A percentile compares a stretch with the other conserved stretches of the same genome.
These are phyloP conservation scores for Drosophila arawakana DNA, from an alignment of 1,140 invertebrate genomes.

Conservation along the genomic window DNA sequence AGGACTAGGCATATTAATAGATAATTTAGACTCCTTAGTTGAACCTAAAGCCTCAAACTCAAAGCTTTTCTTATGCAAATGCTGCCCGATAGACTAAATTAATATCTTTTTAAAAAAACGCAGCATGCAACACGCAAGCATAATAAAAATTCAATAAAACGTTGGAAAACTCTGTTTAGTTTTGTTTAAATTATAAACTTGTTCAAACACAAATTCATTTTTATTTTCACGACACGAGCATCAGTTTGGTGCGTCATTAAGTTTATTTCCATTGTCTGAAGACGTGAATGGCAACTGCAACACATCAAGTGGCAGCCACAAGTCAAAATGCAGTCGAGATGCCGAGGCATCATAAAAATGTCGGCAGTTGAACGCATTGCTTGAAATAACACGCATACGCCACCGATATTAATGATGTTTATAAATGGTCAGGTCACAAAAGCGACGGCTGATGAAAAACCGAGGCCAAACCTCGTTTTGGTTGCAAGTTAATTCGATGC, in stretches of 20 bases:
- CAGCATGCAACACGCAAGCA: constrained; percentile 17
- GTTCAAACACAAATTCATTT: constrained; percentile 26
- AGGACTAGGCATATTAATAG: too few relatives aligned
- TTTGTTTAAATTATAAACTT: constrained; percentile 13
- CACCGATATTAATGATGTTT: constrained; percentile 24
- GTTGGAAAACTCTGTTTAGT: constrained; percentile 3
- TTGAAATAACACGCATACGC: constrained; percentile 48
- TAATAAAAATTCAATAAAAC: constrained; percentile 3
- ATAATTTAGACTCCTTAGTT: too few relatives aligned
- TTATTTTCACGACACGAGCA: constrained; percentile 11
- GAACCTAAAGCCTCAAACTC: not conserved
- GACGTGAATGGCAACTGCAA: constrained; percentile 21
- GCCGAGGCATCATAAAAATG: constrained; percentile 27
- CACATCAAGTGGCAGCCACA: constrained; percentile 34
- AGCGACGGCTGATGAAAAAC: constrained; percentile 16
- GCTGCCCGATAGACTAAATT: not conserved
- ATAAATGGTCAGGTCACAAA: constrained; percentile 41
- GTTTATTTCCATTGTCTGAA: constrained; percentile 26
- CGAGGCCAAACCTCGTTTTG: constrained; percentile 10
- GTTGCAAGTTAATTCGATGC: constrained; percentile 12
- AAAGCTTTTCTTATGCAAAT: not conserved
- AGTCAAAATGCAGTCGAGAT: constrained; percentile 34
- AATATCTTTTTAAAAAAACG: not conserved
- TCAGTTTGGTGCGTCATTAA: constrained; percentile 30
- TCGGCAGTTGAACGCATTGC: constrained; percentile 8